Conservation (phyloP, 2,113 vertebrate species). For the Thalassoma bifasciatum region DNA sequence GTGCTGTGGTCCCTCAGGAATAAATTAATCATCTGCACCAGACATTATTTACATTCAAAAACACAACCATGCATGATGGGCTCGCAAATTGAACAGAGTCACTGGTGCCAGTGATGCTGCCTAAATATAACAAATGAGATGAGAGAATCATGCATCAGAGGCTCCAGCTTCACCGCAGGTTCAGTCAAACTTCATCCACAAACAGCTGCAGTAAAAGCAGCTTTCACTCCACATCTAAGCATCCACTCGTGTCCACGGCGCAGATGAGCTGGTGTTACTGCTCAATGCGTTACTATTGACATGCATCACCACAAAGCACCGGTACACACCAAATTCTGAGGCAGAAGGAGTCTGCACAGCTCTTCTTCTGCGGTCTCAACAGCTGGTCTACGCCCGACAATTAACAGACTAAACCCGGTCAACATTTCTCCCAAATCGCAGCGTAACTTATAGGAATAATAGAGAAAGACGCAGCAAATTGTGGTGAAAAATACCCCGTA, state of each 20-base stretch:
- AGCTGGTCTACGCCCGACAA: slow-evolving; percentile 63
- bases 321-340: slow-evolving; percentile 17
- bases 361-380: slow-evolving; percentile 46
- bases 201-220: slow-evolving; percentile 36
- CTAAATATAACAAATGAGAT: slow-evolving; percentile 2
- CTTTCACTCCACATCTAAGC: background rate
- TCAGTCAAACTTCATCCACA: slow-evolving; percentile 61
- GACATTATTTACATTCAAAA: too few species aligned
- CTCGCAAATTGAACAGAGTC: slow-evolving; percentile 8
- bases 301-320: slow-evolving; percentile 15
- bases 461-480: background rate
- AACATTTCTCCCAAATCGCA: background rate
- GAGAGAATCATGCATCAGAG: slow-evolving; percentile 17
- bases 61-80: slow-evolving; percentile 12
- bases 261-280: background rate
- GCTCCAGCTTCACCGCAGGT: slow-evolving; percentile 23
- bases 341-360: slow-evolving; percentile 15
- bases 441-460: background rate
- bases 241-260: background rate
- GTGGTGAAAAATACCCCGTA: background rate
- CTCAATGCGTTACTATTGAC: background rate
- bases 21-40: background rate
- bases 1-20: too few species aligned
- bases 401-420: slow-evolving; percentile 7
- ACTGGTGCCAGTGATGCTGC: background rate